Conservation (phyloP, 1,140 invertebrate species). For the Calephelis virginiensis region DNA sequence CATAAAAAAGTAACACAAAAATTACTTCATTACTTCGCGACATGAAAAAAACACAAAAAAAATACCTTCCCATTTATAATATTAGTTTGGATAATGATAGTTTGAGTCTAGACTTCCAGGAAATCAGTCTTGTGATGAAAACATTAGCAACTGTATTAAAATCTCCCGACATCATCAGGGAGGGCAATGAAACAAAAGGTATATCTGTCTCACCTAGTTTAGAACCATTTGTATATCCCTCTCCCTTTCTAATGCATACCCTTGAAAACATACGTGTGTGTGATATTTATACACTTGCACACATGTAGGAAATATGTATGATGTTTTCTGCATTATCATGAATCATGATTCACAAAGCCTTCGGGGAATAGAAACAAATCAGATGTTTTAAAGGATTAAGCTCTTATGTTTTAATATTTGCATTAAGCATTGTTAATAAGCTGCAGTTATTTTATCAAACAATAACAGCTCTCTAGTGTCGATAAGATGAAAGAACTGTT, state of each 20-base stretch:
- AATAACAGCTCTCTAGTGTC: too few relatives aligned
- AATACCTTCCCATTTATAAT: too few relatives aligned
- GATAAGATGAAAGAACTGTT: background rate
- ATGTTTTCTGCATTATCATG: constrained; percentile 44
- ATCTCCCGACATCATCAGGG: constrained; percentile 59
- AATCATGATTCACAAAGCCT: constrained; percentile 43
- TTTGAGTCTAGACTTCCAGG: constrained; percentile 22
- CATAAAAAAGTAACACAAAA: too few relatives aligned
- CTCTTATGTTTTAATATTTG: background rate
- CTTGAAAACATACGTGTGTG: constrained; percentile 62
- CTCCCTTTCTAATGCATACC: constrained; percentile 55
- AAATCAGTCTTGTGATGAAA: constrained; percentile 37
- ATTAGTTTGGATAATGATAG: background rate
- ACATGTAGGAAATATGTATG: constrained; percentile 33
- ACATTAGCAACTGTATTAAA: constrained; percentile 72
- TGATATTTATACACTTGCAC: constrained; percentile 42
- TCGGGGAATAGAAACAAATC: constrained; percentile 25
- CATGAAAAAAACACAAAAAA: too few relatives aligned
- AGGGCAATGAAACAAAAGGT: constrained; percentile 73
- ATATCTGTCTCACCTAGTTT: constrained; percentile 44
- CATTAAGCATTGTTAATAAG: background rate
- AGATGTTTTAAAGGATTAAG: constrained; percentile 19
- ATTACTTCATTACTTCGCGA: too few relatives aligned
- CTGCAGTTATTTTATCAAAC: too few relatives aligned
- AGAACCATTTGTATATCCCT: constrained; percentile 49